Evolutionary conservation across 2,888 invertebrate genomes (phyloP), one percentile per base, ranked within the genome.

Genomic region (Pseudoips prasinana): DNA sequence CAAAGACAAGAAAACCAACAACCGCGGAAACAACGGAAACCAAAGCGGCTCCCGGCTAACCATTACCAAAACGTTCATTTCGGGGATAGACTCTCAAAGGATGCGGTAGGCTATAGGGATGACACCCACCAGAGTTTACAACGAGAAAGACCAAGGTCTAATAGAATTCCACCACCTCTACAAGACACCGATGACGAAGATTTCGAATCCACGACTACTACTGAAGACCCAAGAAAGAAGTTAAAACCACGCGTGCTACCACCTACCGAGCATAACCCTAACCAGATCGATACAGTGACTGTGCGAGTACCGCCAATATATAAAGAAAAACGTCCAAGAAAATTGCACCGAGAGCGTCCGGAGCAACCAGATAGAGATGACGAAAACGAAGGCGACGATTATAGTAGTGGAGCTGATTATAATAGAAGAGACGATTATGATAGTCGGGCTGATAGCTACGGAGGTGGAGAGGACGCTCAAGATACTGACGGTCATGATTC

Each of bases 271-370:
- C 84, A 88, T 10, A 80, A 89, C 33, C 89, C 89, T 0, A 79
- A 79, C 9, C 80, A 88, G 51, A 89, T 89, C 14, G 89, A 89
- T 44, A 89, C 88, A 1, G 82, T 89, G 3, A 88, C 89, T 0
- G 89, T 89, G 8, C 71, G 88, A 23, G 88, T 89, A 25, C 89
- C 89, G 1, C 89, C 89, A 1, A 89, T 89, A 32, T 86, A 88
- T 53, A 73, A 64, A 39, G 87, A 82, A 40, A 85, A 81, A 39
- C 75, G 73, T 3, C 89, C 89, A 7, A 81, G 74, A 28, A 88
- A 89, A 48, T 60, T 85, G 7, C 79, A 89, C 37, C 77, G 87
- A 1, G 76, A 64, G 8, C 75, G 85, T 33, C 77, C 85, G 5
- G 76, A 64, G 8, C 58, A 58, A 9, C 74, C 74, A 1, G 74